Evolutionary conservation across 2,888 invertebrate genomes (phyloP).

Genomic region (Amblyteles armatorius): DNA sequence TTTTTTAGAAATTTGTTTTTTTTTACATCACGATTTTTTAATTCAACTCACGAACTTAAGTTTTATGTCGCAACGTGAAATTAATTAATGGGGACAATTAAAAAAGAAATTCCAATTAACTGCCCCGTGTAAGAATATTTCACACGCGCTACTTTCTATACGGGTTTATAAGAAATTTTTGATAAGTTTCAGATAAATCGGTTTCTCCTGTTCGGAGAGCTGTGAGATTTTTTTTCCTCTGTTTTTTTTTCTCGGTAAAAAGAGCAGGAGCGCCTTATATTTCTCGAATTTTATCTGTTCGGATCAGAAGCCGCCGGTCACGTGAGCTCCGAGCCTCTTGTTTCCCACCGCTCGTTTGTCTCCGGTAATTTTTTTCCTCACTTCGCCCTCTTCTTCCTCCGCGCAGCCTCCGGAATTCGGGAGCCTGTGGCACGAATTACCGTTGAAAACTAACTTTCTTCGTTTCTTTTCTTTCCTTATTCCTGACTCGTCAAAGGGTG

Average conservation of each 20-base stretch:
- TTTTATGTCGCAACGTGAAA: background rate
- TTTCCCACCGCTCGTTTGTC: conserved; percentile 26
- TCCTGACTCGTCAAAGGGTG: conserved; percentile 56
- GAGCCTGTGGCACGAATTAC: background rate
- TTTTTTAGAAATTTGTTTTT: too few relatives aligned
- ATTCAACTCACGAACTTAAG: too few relatives aligned
- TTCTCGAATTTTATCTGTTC: conserved; percentile 45
- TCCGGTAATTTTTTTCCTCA: background rate
- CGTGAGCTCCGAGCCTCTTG: background rate
- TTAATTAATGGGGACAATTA: conserved; percentile 28
- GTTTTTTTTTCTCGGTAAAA: background rate
- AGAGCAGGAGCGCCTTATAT: conserved; percentile 12
- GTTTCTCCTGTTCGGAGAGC: background rate
- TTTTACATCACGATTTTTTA: too few relatives aligned
- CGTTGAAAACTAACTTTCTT: conserved; percentile 27
- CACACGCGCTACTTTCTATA: background rate
- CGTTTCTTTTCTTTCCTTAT: conserved; percentile 26
- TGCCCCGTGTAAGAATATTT: conserved; percentile 5
- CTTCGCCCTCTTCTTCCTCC: conserved; percentile 5
- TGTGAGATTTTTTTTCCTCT: background rate
- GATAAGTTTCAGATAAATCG: conserved; percentile 9
- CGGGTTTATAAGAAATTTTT: background rate
- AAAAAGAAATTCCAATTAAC: background rate
- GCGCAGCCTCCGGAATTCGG: conserved; percentile 17
- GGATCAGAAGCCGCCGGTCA: conserved; percentile 41